A percentile compares a stretch with the other conserved stretches of the same genome.
Evolutionary conservation across 2,113 vertebrate genomes (phyloP).

Genomic region (Plecotus auritus): DNA sequence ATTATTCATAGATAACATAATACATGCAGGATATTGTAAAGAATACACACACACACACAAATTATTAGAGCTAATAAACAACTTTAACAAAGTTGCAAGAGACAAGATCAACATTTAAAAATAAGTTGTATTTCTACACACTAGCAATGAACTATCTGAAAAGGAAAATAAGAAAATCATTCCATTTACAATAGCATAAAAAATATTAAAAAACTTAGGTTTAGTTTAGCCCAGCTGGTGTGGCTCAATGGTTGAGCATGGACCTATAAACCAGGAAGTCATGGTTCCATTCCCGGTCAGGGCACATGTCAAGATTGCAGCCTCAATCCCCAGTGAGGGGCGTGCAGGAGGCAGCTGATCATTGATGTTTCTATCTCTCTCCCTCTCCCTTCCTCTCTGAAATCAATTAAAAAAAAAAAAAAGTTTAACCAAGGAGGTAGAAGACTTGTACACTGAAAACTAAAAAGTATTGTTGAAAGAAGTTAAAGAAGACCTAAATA

Average conservation of each 20-base stretch:
- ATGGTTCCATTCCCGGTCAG: neutral
- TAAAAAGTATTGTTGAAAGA: neutral
- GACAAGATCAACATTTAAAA: neutral
- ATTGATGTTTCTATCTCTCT: too few species aligned
- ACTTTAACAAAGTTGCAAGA: neutral
- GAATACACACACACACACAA: neutral
- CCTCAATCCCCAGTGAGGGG: too few species aligned
- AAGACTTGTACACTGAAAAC: neutral
- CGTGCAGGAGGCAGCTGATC: too few species aligned
- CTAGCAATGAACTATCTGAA: neutral
- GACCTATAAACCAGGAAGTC: neutral
- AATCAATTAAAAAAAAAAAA: too few species aligned
- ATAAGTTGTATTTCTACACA: neutral
- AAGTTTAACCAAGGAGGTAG: neutral
- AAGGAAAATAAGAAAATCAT: neutral
- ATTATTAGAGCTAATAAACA: neutral
- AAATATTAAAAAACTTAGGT: neutral
- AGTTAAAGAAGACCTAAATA: neutral
- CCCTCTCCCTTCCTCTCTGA: too few species aligned
- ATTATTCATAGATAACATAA: neutral
- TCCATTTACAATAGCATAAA: neutral
- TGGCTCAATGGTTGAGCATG: neutral
- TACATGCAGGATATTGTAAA: neutral
- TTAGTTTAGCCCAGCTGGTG: neutral
- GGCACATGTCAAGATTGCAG: neutral